phyloP scores from a whole-genome alignment of 2,888 invertebrate species.

The Ceramica pisi region DNA sequence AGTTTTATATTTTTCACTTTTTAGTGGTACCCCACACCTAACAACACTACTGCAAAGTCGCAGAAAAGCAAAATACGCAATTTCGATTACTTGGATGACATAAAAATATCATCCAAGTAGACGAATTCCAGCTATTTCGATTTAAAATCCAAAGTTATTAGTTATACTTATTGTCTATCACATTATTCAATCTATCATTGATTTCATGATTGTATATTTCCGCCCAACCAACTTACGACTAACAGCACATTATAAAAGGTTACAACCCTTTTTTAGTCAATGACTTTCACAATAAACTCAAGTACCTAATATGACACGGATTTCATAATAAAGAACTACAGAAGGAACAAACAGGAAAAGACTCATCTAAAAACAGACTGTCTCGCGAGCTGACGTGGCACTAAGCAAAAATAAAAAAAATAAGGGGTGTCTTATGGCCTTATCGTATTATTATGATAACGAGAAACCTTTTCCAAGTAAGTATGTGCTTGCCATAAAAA shows the following conservation, averaged over 20 bases:
- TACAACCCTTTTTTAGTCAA: neutral
- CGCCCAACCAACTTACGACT: too few relatives aligned
- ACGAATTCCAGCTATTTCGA: too few relatives aligned
- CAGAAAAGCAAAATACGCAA: too few relatives aligned
- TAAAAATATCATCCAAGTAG: too few relatives aligned
- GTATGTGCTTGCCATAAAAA: conserved; percentile 57
- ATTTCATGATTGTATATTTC: too few relatives aligned
- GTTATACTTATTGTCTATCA: too few relatives aligned
- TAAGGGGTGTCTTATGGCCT: conserved; percentile 58
- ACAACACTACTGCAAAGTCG: too few relatives aligned
- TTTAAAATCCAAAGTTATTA: too few relatives aligned
- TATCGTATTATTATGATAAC: conserved; percentile 67
- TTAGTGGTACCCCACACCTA: too few relatives aligned
- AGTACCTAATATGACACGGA: neutral
- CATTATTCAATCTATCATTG: too few relatives aligned
- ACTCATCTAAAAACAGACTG: conserved; percentile 58
- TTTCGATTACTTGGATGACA: too few relatives aligned
- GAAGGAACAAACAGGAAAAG: conserved; percentile 60
- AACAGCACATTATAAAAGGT: neutral
- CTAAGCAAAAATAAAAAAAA: conserved; percentile 63
- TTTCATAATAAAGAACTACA: conserved; percentile 26
- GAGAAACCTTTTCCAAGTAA: conserved; percentile 58
- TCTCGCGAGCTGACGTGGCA: conserved; percentile 53
- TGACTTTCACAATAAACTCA: neutral
- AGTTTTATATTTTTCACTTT: too few relatives aligned